phyloP scores from a whole-genome alignment of 2,888 invertebrate genomes.

The Acronicta aceris region DNA sequence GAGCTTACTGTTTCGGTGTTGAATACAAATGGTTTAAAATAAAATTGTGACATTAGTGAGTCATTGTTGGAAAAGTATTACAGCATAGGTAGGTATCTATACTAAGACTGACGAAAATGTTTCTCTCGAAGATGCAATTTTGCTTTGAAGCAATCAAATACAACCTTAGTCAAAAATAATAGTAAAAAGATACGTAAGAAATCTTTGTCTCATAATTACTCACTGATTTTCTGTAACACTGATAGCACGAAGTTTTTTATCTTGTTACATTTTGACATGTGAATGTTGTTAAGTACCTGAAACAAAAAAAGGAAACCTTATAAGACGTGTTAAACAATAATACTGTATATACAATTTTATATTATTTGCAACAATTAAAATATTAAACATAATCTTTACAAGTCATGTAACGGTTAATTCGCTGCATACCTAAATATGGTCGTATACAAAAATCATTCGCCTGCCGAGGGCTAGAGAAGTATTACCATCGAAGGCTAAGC shows the following conservation, averaged over 20 bases:
- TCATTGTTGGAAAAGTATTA: constrained; percentile 60
- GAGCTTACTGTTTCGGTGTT: constrained; percentile 65
- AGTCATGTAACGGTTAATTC: background rate
- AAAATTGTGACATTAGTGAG: constrained; percentile 68
- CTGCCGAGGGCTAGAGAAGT: constrained; percentile 41
- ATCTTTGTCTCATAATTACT: background rate
- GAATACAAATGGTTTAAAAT: constrained; percentile 79
- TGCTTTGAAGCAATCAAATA: background rate
- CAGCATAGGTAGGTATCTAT: constrained; percentile 2
- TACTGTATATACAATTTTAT: too few relatives aligned
- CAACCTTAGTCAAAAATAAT: background rate
- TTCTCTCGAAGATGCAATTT: background rate
- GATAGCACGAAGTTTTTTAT: background rate
- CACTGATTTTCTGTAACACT: background rate
- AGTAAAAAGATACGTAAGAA: too few relatives aligned
- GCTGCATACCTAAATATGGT: constrained; percentile 12
- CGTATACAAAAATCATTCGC: constrained; percentile 19
- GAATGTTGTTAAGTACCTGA: constrained; percentile 24
- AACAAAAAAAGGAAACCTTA: constrained; percentile 7
- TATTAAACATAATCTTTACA: background rate
- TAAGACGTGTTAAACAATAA: background rate
- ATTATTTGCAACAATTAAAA: too few relatives aligned
- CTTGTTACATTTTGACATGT: background rate
- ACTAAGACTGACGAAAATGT: constrained; percentile 1
- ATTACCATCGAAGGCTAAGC: constrained; percentile 40